These are phyloP conservation scores for Hemithea aestivaria DNA, from an alignment of 2,888 invertebrate genomes.

Conservation along the genomic window DNA sequence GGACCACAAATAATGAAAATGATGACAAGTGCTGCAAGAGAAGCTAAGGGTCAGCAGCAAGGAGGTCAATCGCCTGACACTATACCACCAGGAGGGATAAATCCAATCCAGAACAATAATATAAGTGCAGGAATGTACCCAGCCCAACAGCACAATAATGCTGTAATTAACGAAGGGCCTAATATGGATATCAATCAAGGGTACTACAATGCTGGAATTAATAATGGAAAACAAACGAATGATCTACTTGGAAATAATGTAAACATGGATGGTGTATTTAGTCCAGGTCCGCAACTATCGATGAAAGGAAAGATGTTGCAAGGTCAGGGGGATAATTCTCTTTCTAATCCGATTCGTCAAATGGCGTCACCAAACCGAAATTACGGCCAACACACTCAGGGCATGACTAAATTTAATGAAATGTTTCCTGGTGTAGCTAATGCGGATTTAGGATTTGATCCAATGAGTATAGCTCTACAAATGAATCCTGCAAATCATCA, in stretches of 20 bases:
- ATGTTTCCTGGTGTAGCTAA: slow-evolving; percentile 64
- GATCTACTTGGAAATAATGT: slow-evolving; percentile 33
- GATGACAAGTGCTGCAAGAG: slow-evolving; percentile 40
- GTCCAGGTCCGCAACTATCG: slow-evolving; percentile 25
- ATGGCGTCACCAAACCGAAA: slow-evolving; percentile 24
- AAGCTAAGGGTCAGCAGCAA: slow-evolving; percentile 19
- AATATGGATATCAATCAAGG: slow-evolving; percentile 16
- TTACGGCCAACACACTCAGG: slow-evolving; percentile 49
- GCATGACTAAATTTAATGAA: slow-evolving; percentile 61
- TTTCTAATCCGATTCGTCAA: slow-evolving; percentile 29
- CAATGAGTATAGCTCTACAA: slow-evolving; percentile 70
- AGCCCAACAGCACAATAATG: slow-evolving; percentile 1
- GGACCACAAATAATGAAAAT: slow-evolving; percentile 58
- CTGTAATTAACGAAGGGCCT: slow-evolving; percentile 13
- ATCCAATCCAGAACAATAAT: slow-evolving; percentile 22
- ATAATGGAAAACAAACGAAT: slow-evolving; percentile 24
- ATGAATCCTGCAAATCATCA: slow-evolving; percentile 70
- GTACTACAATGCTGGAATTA: slow-evolving; percentile 23
- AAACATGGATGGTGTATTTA: slow-evolving; percentile 26
- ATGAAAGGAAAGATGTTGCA: slow-evolving; percentile 28
- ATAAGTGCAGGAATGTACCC: slow-evolving; percentile 20
- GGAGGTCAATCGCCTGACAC: slow-evolving; percentile 18
- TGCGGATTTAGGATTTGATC: slow-evolving; percentile 63
- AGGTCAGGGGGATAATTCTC: slow-evolving; percentile 2
- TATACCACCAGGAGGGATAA: slow-evolving; percentile 25